Evolutionary conservation across 2,888 invertebrate genomes (phyloP).

Genomic region (Andrena trimmerana): DNA sequence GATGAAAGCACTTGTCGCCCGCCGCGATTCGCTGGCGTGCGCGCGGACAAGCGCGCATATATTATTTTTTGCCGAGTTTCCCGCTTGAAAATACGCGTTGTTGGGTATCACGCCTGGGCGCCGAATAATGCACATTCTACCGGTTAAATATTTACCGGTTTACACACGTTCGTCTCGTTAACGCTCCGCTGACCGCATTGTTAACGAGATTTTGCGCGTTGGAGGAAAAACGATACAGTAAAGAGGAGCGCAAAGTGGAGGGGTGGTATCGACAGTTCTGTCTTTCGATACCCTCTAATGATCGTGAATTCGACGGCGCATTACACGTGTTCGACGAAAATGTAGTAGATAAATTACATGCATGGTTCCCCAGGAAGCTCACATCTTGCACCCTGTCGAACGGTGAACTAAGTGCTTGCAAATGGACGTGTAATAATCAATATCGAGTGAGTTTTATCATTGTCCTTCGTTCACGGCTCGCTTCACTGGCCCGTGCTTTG

Average conservation of each 20-base stretch:
- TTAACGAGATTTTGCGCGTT: slow-evolving; percentile 6
- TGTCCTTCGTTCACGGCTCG: background rate
- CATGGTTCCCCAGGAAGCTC: background rate
- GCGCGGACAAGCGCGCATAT: slow-evolving; percentile 51
- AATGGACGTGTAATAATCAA: no score
- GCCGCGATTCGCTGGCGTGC: slow-evolving; percentile 3
- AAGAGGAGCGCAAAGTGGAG: background rate
- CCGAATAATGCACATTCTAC: slow-evolving; percentile 15
- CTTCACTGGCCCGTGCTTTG: background rate
- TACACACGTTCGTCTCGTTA: slow-evolving; percentile 28
- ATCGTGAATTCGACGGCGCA: background rate
- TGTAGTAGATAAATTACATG: background rate
- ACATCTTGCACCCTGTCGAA: background rate
- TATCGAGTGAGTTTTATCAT: no score
- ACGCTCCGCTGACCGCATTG: slow-evolving; percentile 34
- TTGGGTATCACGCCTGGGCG: slow-evolving; percentile 3
- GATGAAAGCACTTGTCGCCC: slow-evolving; percentile 69
- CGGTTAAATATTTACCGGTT: slow-evolving; percentile 49
- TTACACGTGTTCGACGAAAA: no score
- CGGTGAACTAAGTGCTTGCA: no score
- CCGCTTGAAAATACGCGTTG: slow-evolving; percentile 49
- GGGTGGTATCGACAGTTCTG: background rate
- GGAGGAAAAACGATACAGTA: background rate
- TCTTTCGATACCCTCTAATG: background rate
- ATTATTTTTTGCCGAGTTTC: slow-evolving; percentile 58